A percentile compares a stretch with the other conserved stretches of the same genome.
Conservation (phyloP, 2,113 vertebrate species). For the Xiphophorus hellerii region DNA sequence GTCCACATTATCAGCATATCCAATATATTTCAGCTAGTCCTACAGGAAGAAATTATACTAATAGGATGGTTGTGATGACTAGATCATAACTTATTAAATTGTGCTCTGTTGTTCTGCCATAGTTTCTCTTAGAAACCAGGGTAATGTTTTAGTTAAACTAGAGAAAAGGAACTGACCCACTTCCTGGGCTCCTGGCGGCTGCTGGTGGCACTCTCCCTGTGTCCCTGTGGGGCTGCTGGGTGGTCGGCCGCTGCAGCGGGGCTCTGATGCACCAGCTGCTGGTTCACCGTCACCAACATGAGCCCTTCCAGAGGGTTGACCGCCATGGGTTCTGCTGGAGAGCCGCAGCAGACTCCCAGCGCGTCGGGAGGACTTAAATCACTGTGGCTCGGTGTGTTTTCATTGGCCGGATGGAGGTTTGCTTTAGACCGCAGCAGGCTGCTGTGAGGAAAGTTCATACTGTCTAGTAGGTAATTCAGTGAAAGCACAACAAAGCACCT, state of each 20-base stretch:
- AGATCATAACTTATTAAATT: too few relatives aligned
- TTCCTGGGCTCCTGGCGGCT: conserved; percentile 59
- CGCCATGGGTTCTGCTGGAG: conserved; percentile 54
- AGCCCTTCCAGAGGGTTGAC: conserved; percentile 63
- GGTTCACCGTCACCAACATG: conserved; percentile 44
- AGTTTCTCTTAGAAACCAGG: conserved; percentile 4
- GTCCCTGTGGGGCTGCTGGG: conserved; percentile 13
- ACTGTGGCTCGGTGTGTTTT: conserved; percentile 3
- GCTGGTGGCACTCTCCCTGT: conserved; percentile 30
- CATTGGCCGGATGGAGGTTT: conserved; percentile 19
- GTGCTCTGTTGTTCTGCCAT: background rate
- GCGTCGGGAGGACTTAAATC: background rate
- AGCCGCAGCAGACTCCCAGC: conserved; percentile 1
- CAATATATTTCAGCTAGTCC: too few relatives aligned
- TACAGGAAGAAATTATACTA: too few relatives aligned
- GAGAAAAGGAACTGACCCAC: conserved; percentile 57
- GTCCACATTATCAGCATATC: too few relatives aligned
- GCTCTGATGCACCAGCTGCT: conserved; percentile 46
- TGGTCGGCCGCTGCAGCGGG: background rate
- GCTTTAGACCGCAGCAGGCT: background rate
- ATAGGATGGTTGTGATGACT: too few relatives aligned
- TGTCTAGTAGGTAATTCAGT: conserved; percentile 4
- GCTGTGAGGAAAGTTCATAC: conserved; percentile 3
- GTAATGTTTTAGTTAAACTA: background rate
- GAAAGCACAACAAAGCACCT: background rate